Conservation (phyloP, 2,888 invertebrate species). For the Harpalus rufipes region DNA sequence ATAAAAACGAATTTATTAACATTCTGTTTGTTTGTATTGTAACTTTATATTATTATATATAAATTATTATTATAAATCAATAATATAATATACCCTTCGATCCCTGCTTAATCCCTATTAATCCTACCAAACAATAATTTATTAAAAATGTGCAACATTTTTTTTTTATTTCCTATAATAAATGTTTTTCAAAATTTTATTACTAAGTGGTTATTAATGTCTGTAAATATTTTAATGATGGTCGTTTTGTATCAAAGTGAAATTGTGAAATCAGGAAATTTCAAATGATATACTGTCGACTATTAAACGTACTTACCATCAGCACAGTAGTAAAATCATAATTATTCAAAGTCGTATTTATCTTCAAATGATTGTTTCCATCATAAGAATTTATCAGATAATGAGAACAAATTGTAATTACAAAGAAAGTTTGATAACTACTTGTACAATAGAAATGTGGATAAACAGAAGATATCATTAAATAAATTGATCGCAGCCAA, state of each 20-base stretch:
- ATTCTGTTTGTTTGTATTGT: too few species aligned
- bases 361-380: conserved; percentile 14
- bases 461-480: too few species aligned
- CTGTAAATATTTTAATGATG: conserved; percentile 1
- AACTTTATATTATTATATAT: too few species aligned
- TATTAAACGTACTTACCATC: neutral
- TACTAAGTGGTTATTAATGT: neutral
- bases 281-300: conserved; percentile 4
- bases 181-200: neutral
- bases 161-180: neutral
- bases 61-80: too few species aligned
- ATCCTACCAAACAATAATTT: neutral
- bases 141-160: neutral
- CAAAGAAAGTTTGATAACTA: conserved; percentile 18
- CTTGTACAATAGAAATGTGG: neutral
- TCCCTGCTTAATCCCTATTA: too few species aligned
- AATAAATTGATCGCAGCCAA: too few species aligned
- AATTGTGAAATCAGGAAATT: conserved; percentile 33
- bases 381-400: neutral
- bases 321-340: conserved; percentile 17
- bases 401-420: conserved; percentile 10
- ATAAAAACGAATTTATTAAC: too few species aligned
- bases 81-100: too few species aligned
- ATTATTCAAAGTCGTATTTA: conserved; percentile 34
- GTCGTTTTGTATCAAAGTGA: conserved; percentile 18